phyloP scores from a whole-genome alignment of 2,888 invertebrate species.

The Tholera decimalis region DNA sequence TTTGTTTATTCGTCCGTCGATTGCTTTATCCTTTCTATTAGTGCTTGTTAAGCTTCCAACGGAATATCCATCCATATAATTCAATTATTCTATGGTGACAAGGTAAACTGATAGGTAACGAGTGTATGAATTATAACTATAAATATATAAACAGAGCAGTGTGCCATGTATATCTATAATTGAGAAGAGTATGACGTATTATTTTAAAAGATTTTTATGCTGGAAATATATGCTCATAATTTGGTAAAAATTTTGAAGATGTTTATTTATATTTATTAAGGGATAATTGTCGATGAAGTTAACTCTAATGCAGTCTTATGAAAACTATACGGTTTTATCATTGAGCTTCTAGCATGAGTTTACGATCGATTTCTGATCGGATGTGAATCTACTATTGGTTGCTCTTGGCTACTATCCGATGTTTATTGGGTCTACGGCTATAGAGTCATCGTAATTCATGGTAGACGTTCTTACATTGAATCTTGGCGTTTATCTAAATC shows the following conservation, averaged over 20 bases:
- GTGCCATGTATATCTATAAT: constrained; percentile 90
- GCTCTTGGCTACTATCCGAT: constrained; percentile 34
- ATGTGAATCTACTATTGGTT: constrained; percentile 12
- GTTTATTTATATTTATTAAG: constrained; percentile 89
- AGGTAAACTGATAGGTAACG: constrained; percentile 88
- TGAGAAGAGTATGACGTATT: constrained; percentile 87
- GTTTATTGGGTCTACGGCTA: constrained; percentile 13
- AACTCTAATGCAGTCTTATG: constrained; percentile 80
- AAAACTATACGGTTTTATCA: constrained; percentile 76
- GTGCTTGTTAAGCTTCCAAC: constrained; percentile 89
- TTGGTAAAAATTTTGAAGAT: constrained; percentile 90
- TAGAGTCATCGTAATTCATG: constrained; percentile 35
- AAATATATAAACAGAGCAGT: constrained; percentile 87
- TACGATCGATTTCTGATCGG: constrained; percentile 28
- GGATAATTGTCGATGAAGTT: constrained; percentile 81
- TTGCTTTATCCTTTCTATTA: constrained; percentile 75
- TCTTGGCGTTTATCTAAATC: constrained; percentile 77
- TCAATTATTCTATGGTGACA: constrained; percentile 91
- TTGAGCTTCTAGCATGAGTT: constrained; percentile 60
- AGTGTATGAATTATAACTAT: constrained; percentile 82
- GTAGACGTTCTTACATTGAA: constrained; percentile 57
- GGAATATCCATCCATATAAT: constrained; percentile 90
- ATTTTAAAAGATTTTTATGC: constrained; percentile 88
- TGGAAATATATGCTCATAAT: constrained; percentile 90
- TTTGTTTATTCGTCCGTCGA: constrained; percentile 58